Evolutionary conservation across 2,888 invertebrate genomes (phyloP), one percentile per base, ranked within the genome.

Genomic region (Phytoseiulus persimilis): DNA sequence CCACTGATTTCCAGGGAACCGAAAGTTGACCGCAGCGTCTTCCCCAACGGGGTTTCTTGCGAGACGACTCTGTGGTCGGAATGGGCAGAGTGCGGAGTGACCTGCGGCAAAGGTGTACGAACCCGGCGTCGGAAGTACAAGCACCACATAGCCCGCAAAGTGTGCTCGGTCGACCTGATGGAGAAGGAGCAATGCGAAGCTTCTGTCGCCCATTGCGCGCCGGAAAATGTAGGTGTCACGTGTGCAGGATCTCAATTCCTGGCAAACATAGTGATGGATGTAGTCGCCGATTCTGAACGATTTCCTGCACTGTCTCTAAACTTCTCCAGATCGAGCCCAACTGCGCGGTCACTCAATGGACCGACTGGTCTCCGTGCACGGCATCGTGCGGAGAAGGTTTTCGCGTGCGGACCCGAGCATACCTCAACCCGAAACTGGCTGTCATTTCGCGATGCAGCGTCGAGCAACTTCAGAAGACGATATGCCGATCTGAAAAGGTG

Each of bases 311-410:
- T 33, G 28, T 32, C 23, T 31, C n/a, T 83, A 39, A 90, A 23
- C 33, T 84, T n/a, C 39, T 83, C 32, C 39, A 46, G 90, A 90
- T 89, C 33, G 91, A 91, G 83, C 91, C 91, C 0, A 94, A 95
- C 91, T 97, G 96, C 92, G 94, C 94, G 9, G 94, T 95, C 90
- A 94, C 95, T 0, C 93, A 94, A 3, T 97, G 97, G 97, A 95
- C 95, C 89, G 94, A 94, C 18, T 97, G 96, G 96, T 95, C 96
- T 0, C 95, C 96, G 0, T 97, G 97, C 92, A 95, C 95, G 28
- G 95, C 95, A 39, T 94, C 94, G 0, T 97, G 97, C 92, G 96
- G 96, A 0, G 95, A 95, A 91, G 96, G 96, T 0, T 94, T 94
- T 32, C 94, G 94, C 90, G 93, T 94, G 91, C 94, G 96, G 90